These are phyloP conservation scores for Vanessa atalanta DNA, from an alignment of 1,140 invertebrate species.

Conservation along the genomic window DNA sequence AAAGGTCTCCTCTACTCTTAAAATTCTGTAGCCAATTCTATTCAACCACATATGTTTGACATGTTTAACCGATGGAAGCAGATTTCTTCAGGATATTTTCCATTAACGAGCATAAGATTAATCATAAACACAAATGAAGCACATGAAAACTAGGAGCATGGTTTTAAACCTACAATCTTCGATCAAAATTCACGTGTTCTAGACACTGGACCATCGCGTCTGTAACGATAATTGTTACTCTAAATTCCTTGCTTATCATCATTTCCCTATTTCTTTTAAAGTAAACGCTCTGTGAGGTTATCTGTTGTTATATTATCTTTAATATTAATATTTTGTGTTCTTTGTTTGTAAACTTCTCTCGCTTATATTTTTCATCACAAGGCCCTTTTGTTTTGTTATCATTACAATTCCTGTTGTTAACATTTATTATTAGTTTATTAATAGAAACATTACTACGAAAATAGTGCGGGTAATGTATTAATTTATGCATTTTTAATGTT, in stretches of 20 bases:
- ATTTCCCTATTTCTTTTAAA: conserved; percentile 51
- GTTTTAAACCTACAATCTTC: too few relatives aligned
- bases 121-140: too few relatives aligned
- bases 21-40: too few relatives aligned
- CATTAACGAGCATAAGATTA: too few relatives aligned
- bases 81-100: too few relatives aligned
- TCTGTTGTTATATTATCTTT: conserved; percentile 37
- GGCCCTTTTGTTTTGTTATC: conserved; percentile 34
- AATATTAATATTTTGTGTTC: conserved; percentile 42
- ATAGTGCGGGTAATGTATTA: not conserved
- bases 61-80: too few relatives aligned
- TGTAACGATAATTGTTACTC: conserved; percentile 16
- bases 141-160: too few relatives aligned
- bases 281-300: conserved; percentile 46
- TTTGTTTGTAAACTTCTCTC: conserved; percentile 43
- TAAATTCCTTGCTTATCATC: conserved; percentile 44
- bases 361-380: conserved; percentile 27
- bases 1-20: too few relatives aligned
- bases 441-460: not conserved
- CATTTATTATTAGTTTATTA: conserved; percentile 14
- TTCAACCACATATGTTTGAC: too few relatives aligned
- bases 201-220: too few relatives aligned
- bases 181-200: too few relatives aligned
- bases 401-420: conserved; percentile 20
- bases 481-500: conserved; percentile 14